Evolutionary conservation across 2,888 invertebrate genomes (phyloP).

Genomic region (Choristoneura rosaceana): DNA sequence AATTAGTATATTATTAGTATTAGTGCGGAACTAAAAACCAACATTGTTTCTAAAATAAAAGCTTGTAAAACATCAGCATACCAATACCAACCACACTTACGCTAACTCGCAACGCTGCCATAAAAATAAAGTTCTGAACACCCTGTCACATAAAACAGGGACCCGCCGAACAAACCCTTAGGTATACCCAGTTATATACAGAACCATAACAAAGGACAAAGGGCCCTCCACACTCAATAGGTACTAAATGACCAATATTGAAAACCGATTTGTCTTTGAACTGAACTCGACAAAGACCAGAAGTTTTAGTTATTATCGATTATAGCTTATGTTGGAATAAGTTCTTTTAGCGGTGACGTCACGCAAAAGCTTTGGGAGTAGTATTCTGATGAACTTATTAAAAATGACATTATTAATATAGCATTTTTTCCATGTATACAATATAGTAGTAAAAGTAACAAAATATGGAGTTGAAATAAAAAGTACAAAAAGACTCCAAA

Average conservation of each 20-base stretch:
- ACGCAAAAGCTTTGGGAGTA: slow-evolving; percentile 21
- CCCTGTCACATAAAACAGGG: neutral
- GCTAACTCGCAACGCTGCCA: neutral
- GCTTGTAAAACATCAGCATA: too few species aligned
- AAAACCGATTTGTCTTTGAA: slow-evolving; percentile 25
- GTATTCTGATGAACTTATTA: slow-evolving; percentile 8
- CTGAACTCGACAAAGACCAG: slow-evolving; percentile 7
- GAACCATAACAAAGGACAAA: neutral
- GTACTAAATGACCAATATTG: slow-evolving; percentile 17
- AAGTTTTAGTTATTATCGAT: slow-evolving; percentile 36
- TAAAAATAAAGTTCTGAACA: neutral
- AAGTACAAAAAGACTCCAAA: too few species aligned
- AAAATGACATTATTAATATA: neutral
- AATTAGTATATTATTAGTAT: too few species aligned
- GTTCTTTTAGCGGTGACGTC: slow-evolving; percentile 37
- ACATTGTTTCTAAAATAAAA: too few species aligned
- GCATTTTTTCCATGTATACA: too few species aligned
- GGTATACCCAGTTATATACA: neutral
- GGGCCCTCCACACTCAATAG: slow-evolving; percentile 9
- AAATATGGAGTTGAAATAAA: too few species aligned
- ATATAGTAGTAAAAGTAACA: too few species aligned
- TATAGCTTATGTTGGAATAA: slow-evolving; percentile 37
- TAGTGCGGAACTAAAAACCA: too few species aligned
- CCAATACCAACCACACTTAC: too few species aligned
- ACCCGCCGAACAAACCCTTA: neutral